Conservation (phyloP, 2,113 vertebrate species). For the Notiomystis cincta region DNA sequence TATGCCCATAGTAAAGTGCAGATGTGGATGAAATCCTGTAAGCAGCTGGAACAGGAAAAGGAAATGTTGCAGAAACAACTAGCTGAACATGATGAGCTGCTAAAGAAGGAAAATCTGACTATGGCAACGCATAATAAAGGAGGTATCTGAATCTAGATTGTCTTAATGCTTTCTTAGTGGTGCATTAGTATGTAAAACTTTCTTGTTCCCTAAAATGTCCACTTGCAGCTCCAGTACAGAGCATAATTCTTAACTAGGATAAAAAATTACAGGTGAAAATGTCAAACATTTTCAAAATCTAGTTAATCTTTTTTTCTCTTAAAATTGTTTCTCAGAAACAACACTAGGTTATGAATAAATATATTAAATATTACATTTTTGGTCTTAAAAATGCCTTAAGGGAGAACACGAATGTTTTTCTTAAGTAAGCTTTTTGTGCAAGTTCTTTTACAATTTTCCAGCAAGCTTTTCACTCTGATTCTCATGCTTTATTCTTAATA, state of each 20-base stretch:
- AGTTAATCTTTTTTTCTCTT: background rate
- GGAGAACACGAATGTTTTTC: background rate
- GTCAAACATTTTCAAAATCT: background rate
- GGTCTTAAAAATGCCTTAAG: background rate
- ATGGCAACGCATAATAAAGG: background rate
- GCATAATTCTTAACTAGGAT: background rate
- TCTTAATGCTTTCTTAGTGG: background rate
- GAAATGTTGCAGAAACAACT: slow-evolving; percentile 68
- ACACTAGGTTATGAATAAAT: background rate
- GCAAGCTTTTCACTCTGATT: background rate
- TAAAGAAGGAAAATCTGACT: slow-evolving; percentile 47
- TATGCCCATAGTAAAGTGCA: slow-evolving; percentile 72
- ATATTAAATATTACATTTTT: background rate
- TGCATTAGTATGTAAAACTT: background rate
- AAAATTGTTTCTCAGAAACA: background rate
- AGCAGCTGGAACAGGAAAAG: slow-evolving; percentile 85
- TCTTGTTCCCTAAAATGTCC: background rate
- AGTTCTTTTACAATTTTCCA: background rate
- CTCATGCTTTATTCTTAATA: background rate
- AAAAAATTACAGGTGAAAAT: background rate
- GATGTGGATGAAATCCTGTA: slow-evolving; percentile 83
- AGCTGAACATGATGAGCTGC: slow-evolving; percentile 21
- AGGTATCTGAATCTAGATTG: background rate
- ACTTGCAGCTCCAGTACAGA: background rate
- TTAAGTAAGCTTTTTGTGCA: background rate